These are phyloP conservation scores for Ectropis grisescens DNA, from an alignment of 1,140 invertebrate species.

Conservation along the genomic window DNA sequence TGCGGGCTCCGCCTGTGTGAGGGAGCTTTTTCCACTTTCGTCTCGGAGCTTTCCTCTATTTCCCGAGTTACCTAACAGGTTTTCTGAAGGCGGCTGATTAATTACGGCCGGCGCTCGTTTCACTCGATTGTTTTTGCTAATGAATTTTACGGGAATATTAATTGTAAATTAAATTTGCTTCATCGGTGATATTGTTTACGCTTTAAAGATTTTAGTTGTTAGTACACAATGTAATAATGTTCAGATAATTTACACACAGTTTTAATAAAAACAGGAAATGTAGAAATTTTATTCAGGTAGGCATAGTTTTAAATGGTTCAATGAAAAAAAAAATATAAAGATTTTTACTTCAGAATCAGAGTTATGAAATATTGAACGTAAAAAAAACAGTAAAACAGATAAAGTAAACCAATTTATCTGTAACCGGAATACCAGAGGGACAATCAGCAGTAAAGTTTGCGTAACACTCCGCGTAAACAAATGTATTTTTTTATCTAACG, in stretches of 20 bases:
- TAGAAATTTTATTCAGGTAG: too few relatives aligned
- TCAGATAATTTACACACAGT: too few relatives aligned
- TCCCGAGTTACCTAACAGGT: conserved; percentile 55
- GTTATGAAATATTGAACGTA: too few relatives aligned
- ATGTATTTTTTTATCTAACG: conserved; percentile 62
- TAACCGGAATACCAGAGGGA: conserved; percentile 34
- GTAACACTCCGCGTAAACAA: conserved; percentile 60
- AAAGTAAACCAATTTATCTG: conserved; percentile 9
- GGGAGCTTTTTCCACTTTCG: conserved; percentile 59
- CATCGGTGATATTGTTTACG: too few relatives aligned
- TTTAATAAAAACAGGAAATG: too few relatives aligned
- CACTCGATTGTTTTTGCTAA: conserved; percentile 10
- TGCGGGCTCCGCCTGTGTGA: conserved; percentile 25
- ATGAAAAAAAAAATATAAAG: too few relatives aligned
- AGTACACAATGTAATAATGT: too few relatives aligned
- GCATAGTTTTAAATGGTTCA: too few relatives aligned
- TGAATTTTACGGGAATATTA: conserved; percentile 9
- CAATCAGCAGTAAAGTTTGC: conserved; percentile 44
- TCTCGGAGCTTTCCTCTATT: conserved; percentile 60
- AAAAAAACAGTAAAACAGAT: too few relatives aligned
- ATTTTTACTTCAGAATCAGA: too few relatives aligned
- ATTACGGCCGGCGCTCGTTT: conserved; percentile 15
- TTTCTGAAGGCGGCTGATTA: conserved; percentile 30
- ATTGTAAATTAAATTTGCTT: too few relatives aligned
- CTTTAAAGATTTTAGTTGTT: too few relatives aligned